These are phyloP conservation scores for Botia almorhae DNA, from an alignment of 2,797 vertebrate species.

Conservation along the genomic window DNA sequence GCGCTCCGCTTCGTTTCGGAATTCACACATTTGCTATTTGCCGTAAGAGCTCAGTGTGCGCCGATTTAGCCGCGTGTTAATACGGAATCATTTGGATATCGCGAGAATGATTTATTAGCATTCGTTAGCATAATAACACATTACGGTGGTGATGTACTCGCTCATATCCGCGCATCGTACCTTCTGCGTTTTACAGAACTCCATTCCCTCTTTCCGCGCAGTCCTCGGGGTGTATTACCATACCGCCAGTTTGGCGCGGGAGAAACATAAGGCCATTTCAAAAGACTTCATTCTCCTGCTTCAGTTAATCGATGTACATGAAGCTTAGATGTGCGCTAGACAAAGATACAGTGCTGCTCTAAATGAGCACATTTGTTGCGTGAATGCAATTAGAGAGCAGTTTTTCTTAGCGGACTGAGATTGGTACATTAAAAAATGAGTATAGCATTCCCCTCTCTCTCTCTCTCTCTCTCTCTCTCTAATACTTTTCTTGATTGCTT, in stretches of 20 bases:
- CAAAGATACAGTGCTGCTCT: constrained; percentile 16
- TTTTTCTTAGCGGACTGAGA: constrained; percentile 4
- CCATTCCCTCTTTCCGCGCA: constrained; percentile 46
- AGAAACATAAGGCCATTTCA: constrained; percentile 41
- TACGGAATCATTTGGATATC: constrained; percentile 54
- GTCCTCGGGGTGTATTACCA: constrained; percentile 46
- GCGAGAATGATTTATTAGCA: constrained; percentile 49
- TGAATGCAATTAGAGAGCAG: not conserved
- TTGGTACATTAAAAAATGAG: not conserved
- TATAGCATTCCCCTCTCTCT: not conserved
- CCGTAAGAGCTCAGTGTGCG: constrained; percentile 34
- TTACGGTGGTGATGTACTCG: constrained; percentile 49
- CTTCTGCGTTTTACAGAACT: constrained; percentile 44
- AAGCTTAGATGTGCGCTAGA: constrained; percentile 2
- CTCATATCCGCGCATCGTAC: constrained; percentile 48
- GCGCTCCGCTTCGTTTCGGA: constrained; percentile 50
- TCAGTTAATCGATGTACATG: constrained; percentile 18
- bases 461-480: not conserved
- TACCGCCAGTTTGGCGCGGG: constrained; percentile 31
- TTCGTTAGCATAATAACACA: constrained; percentile 63
- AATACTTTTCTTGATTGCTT: not conserved
- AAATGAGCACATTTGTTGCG: constrained; percentile 27
- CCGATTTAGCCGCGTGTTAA: constrained; percentile 53
- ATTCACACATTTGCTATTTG: constrained; percentile 47
- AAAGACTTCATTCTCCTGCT: constrained; percentile 41